Base-by-base conservation (phyloP, 2,797 vertebrate genomes). In the Meriones psammophilus region DNA sequence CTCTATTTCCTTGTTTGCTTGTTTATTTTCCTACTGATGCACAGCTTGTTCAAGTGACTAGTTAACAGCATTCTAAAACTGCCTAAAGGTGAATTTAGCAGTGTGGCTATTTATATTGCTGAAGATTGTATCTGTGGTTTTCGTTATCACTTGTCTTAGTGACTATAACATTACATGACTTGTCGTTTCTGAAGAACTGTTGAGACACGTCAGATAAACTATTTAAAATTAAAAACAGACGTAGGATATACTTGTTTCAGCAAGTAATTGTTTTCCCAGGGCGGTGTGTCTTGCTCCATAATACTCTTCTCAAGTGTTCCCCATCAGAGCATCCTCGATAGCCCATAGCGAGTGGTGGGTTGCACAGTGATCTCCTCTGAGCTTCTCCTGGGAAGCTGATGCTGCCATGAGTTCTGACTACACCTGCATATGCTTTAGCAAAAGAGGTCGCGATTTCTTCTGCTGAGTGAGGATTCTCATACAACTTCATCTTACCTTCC, bases 301-400 rank as follows among this genome's bases (percentile, higher is more conserved):
- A 26, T 39, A 8, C 20, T 89, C 88, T 76, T 81, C 74, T 80
- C 4, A 62, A 42, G 24, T 62, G 91, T 77, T 58, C 4, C 56
- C 10, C 15, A 60, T 14, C 24, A 2, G 42, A 60, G 28, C 28
- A 79, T 17, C 13, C n/a, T 36, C 76, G 76, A 15, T 80, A 33
- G 42, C 18, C 76, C 79, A 15, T 80, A 33, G 42, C 18, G 76
- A 42, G 42, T 33, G 5, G 18, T 71, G 46, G 7, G 24, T 91
- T 78, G 15, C 7, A 33, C 3, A 8, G 0, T 42, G 28, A 2
- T 64, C 0, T 24, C 33, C 33, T 10, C 26, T 26, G 24, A 42
- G 1, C 42, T 0, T 42, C 4, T 30, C 3, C 62, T 64, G 33
- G 20, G 6, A 74, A 24, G n/a, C 33, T 74, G n/a, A 64, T n/a